Conservation (phyloP, 2,797 vertebrate species). For the Xyrichtys novacula region DNA sequence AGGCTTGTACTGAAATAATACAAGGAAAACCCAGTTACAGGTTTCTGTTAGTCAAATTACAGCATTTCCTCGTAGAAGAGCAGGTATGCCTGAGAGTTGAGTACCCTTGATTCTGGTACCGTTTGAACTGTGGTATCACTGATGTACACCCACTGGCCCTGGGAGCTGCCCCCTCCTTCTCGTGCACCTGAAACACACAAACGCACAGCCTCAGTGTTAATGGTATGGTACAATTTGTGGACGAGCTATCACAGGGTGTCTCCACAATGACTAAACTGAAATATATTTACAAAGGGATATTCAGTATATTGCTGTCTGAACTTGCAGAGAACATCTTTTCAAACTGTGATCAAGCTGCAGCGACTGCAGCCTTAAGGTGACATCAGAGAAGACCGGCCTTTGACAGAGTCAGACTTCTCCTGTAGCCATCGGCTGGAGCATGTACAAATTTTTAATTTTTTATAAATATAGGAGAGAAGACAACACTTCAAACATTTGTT, state of each 20-base stretch:
- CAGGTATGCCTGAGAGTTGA: constrained; percentile 97
- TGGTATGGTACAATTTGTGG: neutral
- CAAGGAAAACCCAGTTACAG: constrained; percentile 29
- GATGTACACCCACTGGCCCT: constrained; percentile 95
- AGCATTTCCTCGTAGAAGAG: constrained; percentile 97
- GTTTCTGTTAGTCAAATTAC: constrained; percentile 67
- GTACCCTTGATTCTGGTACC: constrained; percentile 95
- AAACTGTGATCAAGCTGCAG: no score
- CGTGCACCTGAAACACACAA: constrained; percentile 84
- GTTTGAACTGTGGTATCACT: constrained; percentile 94
- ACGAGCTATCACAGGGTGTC: neutral
- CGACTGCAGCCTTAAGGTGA: no score
- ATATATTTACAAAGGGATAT: no score
- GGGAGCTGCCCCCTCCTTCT: constrained; percentile 83
- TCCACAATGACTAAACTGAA: neutral
- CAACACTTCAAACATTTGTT: no score
- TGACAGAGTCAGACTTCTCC: no score
- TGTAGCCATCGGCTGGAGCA: no score
- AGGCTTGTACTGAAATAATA: constrained; percentile 35
- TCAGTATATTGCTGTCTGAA: no score
- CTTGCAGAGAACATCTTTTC: no score
- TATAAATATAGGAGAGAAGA: no score
- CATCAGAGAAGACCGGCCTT: no score
- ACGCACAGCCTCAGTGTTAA: constrained; percentile 20
- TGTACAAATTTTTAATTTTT: no score